Evolutionary conservation across 2,797 vertebrate genomes (phyloP).

Genomic region (Vireo griseus): DNA sequence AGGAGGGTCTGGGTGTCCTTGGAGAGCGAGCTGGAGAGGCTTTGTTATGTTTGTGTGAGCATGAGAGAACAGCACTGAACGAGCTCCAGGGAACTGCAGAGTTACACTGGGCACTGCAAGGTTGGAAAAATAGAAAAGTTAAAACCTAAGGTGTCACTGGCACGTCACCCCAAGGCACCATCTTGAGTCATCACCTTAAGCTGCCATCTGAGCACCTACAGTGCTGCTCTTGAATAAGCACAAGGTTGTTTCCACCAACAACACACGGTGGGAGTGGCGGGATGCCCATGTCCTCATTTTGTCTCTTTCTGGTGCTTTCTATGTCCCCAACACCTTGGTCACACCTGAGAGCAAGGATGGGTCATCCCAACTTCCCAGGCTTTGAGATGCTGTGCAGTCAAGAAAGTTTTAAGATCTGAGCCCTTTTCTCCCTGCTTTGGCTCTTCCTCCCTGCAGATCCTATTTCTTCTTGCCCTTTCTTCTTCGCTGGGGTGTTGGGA

Average conservation of each 20-base stretch:
- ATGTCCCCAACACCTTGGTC: not conserved
- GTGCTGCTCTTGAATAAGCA: not conserved
- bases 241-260: not conserved
- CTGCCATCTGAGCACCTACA: not conserved
- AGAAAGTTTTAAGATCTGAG: not conserved
- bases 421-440: not conserved
- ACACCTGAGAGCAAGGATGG: not conserved
- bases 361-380: not conserved
- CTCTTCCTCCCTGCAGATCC: not conserved
- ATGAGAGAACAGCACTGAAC: no score
- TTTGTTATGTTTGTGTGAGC: no score
- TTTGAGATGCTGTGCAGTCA: not conserved
- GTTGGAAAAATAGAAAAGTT: no score
- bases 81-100: no score
- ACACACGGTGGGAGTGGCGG: rapidly evolving
- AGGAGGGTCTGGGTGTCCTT: no score
- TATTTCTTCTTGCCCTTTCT: constrained; percentile 41
- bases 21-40: no score
- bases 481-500: not conserved
- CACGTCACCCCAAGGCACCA: rapidly evolving
- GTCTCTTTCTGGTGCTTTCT: not conserved
- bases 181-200: not conserved
- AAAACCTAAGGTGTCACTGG: no score
- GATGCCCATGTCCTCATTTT: not conserved
- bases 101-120: no score